Base-by-base conservation (phyloP, 2,888 invertebrate species). In the Acleris holmiana region DNA sequence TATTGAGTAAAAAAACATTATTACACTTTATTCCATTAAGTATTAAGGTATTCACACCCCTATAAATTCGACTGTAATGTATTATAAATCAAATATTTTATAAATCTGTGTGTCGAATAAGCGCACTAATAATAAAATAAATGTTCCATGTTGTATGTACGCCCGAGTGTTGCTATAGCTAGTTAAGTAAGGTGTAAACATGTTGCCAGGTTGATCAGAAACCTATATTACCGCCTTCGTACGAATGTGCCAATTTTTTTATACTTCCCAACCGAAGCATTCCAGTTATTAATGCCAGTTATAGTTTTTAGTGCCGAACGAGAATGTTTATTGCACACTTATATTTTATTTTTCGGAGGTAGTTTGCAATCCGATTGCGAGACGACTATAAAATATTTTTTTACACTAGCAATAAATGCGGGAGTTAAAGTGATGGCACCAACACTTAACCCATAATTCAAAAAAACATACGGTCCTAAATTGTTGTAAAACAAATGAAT, bases 211-310 rank as follows among this genome's bases (percentile, higher is more conserved):
- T 80, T 82, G 69, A 73, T 72, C 73, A 71, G 69, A 68, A 68
- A 71, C 70, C 47, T 25, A 60, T 60, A 68, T 71, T 68, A 78
- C 84, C 86, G 86, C 86, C 70, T 73, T 68, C 60, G 55, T 53
- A 65, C 61, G 57, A 80, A 79, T 86, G 85, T 86, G 86, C 87
- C 86, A 86, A 86, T 83, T 81, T 82, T 82, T 78, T 74, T 77
- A 79, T 73, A 68, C 73, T 69, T 73, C 71, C 71, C 72, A 74
- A 72, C 73, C 69, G 69, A 65, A 60, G 48, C 65, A 65, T 65
- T 65, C 65, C 65, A 60, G 17, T 73, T 47, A 19, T 44, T 44
- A 35, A 84, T 85, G 84, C 82, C 85, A 83, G 66, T 67, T 74
- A 69, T 70, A 69, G 68, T 56, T 51, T 61, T 54, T 23, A 23